A percentile compares a stretch with the other conserved stretches of the same genome.
phyloP scores from a whole-genome alignment of 92 coral and sea anemone species.

The Nematostella vectensis region DNA sequence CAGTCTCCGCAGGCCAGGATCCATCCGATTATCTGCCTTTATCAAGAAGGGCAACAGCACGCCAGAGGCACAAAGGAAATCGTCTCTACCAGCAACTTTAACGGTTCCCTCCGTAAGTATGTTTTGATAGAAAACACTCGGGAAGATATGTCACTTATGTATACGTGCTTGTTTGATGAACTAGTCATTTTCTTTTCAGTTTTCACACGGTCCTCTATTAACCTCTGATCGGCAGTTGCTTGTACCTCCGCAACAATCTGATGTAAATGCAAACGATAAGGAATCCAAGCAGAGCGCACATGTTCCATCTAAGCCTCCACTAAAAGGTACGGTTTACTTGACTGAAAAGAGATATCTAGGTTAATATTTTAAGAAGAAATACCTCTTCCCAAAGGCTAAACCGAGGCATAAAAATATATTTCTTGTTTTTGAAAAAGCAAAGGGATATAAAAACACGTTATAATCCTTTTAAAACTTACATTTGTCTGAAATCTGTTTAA shows the following conservation, averaged over 20 bases:
- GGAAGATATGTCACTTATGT: background rate
- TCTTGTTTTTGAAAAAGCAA: too few relatives aligned
- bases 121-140: background rate
- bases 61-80: slow-evolving; percentile 45
- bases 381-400: too few relatives aligned
- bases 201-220: background rate
- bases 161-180: too few relatives aligned
- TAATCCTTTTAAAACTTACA: too few relatives aligned
- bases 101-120: slow-evolving; percentile 34
- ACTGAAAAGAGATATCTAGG: too few relatives aligned
- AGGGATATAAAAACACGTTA: too few relatives aligned
- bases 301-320: too few relatives aligned
- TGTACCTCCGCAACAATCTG: slow-evolving; percentile 41
- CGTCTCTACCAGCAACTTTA: slow-evolving; percentile 59
- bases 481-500: too few relatives aligned
- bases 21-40: slow-evolving; percentile 67
- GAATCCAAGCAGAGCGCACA: slow-evolving; percentile 35
- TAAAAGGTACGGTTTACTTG: too few relatives aligned
- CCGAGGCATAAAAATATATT: too few relatives aligned
- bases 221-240: slow-evolving; percentile 34
- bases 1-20: slow-evolving; percentile 76
- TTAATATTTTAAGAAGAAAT: too few relatives aligned
- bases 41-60: slow-evolving; percentile 56
- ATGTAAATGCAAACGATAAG: slow-evolving; percentile 49
- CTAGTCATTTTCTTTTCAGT: background rate